phyloP scores from a whole-genome alignment of 2,113 vertebrate species.

The Sula dactylatra region DNA sequence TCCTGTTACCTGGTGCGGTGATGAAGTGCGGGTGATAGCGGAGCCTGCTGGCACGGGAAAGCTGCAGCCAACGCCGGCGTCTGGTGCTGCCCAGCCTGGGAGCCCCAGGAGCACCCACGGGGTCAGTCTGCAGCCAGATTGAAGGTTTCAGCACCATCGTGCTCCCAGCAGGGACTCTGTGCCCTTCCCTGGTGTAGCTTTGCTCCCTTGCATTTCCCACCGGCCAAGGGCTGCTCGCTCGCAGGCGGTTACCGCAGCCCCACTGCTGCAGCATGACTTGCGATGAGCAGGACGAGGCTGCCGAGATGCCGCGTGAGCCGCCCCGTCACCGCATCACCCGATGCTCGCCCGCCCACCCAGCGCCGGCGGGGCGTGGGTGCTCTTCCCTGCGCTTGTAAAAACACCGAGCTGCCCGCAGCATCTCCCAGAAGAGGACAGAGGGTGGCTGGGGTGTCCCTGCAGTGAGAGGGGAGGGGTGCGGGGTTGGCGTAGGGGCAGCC shows the following conservation, averaged over 20 bases:
- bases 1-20: neutral
- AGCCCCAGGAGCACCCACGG: neutral
- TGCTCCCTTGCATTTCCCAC: neutral
- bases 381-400: neutral
- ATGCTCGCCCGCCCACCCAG: constrained; percentile 39
- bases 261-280: constrained; percentile 42
- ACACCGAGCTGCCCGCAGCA: neutral
- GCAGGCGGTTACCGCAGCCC: neutral
- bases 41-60: neutral
- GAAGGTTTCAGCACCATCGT: fast-evolving
- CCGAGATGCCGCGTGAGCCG: constrained; percentile 47
- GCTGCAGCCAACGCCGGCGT: neutral
- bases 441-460: neutral
- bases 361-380: neutral
- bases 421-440: neutral
- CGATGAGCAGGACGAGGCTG: neutral
- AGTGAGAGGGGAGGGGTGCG: neutral
- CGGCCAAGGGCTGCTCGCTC: neutral
- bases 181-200: neutral
- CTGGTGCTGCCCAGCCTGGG: neutral
- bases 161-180: fast-evolving
- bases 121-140: neutral
- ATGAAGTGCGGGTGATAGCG: neutral
- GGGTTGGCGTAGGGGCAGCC: neutral
- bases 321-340: constrained; percentile 49